Conservation (phyloP, 1,140 invertebrate genomes). For the Sitodiplosis mosellana region DNA sequence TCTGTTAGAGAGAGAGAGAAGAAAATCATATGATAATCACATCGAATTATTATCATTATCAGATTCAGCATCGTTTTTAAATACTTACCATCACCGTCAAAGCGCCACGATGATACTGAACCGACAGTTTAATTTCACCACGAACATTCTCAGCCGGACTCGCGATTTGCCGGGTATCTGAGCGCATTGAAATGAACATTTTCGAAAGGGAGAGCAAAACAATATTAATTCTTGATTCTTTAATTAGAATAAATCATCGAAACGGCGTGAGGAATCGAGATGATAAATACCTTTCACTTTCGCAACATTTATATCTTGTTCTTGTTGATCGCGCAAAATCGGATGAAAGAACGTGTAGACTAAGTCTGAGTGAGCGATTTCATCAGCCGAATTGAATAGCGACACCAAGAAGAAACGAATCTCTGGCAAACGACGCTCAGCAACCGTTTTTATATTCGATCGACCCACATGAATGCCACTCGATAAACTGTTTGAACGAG, state of each 20-base stretch:
- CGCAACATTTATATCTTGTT: conserved; percentile 35
- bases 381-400: conserved; percentile 70
- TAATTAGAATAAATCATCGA: neutral
- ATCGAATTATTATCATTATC: too few relatives aligned
- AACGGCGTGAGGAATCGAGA: conserved; percentile 5
- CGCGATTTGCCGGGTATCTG: conserved; percentile 10
- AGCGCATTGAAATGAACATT: neutral
- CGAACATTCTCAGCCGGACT: conserved; percentile 18
- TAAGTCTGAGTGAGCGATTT: conserved; percentile 88
- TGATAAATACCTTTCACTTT: conserved; percentile 26
- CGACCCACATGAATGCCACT: conserved; percentile 68
- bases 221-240: too few relatives aligned
- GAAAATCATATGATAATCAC: too few relatives aligned
- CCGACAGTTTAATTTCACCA: conserved; percentile 60
- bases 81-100: conserved; percentile 58
- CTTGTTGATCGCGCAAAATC: conserved; percentile 74
- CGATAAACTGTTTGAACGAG: conserved; percentile 34
- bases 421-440: conserved; percentile 70
- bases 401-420: conserved; percentile 74
- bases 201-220: neutral
- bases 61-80: too few relatives aligned
- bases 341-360: conserved; percentile 98
- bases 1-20: too few relatives aligned
- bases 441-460: conserved; percentile 86
- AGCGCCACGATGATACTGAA: conserved; percentile 58